Evolutionary conservation across 2,888 invertebrate genomes (phyloP).

Genomic region (Drosophila neonasuta): DNA sequence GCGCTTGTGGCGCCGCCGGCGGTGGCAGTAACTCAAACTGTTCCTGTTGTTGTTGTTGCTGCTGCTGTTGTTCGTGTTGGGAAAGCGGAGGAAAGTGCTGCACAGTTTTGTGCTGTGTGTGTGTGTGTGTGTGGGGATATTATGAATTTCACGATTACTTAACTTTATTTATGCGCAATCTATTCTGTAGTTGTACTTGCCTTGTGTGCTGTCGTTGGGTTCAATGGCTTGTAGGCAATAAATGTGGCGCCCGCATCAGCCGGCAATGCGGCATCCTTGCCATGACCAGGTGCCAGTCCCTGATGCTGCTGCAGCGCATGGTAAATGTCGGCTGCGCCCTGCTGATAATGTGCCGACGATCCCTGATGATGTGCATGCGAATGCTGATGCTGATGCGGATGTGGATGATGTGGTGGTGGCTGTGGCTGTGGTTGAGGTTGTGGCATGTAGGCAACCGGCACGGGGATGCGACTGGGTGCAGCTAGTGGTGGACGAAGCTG

Average conservation of each 20-base stretch:
- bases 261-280: constrained; percentile 54
- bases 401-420: constrained; percentile 31
- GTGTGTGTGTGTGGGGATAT: constrained; percentile 30
- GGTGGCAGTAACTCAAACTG: constrained; percentile 63
- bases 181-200: constrained; percentile 64
- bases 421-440: constrained; percentile 50
- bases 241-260: constrained; percentile 59
- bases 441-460: constrained; percentile 79
- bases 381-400: constrained; percentile 8
- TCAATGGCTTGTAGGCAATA: constrained; percentile 73
- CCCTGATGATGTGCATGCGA: constrained; percentile 12
- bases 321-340: constrained; percentile 73
- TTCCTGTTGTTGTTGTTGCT: constrained; percentile 42
- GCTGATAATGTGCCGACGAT: constrained; percentile 58
- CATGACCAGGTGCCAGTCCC: constrained; percentile 53
- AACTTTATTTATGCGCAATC: constrained; percentile 49
- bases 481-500: constrained; percentile 65
- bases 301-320: constrained; percentile 72
- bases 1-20: constrained; percentile 21
- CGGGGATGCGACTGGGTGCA: constrained; percentile 65
- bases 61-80: constrained; percentile 42
- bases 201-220: constrained; percentile 54
- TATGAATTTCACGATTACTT: constrained; percentile 60
- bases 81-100: constrained; percentile 77
- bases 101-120: constrained; percentile 75